Base-by-base conservation (phyloP, 2,888 invertebrate genomes). In the Chouioia cunea region DNA sequence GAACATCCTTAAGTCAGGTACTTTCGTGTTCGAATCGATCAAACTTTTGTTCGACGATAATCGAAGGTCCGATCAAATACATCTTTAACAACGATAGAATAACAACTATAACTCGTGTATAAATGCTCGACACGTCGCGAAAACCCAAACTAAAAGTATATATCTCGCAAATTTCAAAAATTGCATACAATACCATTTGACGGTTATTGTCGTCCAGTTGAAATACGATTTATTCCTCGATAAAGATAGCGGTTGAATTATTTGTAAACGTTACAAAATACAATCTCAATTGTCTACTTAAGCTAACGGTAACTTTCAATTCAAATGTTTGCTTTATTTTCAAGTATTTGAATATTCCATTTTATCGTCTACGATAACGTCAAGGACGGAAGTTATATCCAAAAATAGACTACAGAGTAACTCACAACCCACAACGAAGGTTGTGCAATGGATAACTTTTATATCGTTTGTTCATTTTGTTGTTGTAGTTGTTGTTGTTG, bases 301-400 rank as follows among this genome's bases (percentile, higher is more conserved):
- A 36, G 36, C 10, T 36, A 10, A 36, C n/a, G n/a, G n/a, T n/a
- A n/a, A n/a, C n/a, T n/a, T n/a, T n/a, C n/a, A n/a, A n/a, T n/a
- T n/a, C n/a, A n/a, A n/a, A n/a, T n/a, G n/a, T n/a, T n/a, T n/a
- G n/a, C n/a, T n/a, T n/a, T n/a, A n/a, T n/a, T n/a, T n/a, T n/a
- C n/a, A 36, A 36, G 4, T 36, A 36, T 36, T 36, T 36, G 2
- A 82, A 78, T 80, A 81, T 79, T 76, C 80, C 80, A 81, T 81
- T 80, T 77, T 79, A 79, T 80, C 81, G 80, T 80, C 79, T 78
- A 82, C 78, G 79, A 82, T 78, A 79, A 81, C 79, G 79, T 79
- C 77, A 79, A 81, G 79, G 80, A 79, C 81, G 79, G 81, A 81
- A 81, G 79, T 81, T 81, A 73, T 80, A 75, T 80, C 81, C 82